A percentile compares a stretch with the other conserved stretches of the same genome.
Conservation (phyloP, 2,797 vertebrate genomes). For the Mus minutoides region DNA sequence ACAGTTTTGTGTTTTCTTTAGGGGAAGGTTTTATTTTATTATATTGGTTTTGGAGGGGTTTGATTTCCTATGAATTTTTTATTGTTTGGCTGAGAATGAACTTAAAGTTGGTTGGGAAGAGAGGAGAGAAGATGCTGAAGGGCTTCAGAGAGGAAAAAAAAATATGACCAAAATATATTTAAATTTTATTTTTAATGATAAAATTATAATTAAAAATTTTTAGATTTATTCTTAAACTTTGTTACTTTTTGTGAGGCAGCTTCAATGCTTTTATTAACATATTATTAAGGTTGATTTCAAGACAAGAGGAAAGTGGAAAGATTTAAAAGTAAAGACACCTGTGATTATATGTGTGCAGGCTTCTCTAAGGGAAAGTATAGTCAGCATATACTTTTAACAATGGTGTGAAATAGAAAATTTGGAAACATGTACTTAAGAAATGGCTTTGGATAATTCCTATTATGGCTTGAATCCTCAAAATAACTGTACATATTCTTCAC, state of each 20-base stretch:
- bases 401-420: conserved; percentile 23
- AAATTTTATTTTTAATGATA: neutral
- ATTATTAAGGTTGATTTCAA: neutral
- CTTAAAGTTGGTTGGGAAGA: neutral
- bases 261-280: neutral
- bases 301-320: neutral
- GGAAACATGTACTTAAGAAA: neutral
- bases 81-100: neutral
- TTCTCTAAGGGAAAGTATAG: neutral
- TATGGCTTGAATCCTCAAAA: neutral
- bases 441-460: neutral
- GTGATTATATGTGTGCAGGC: neutral
- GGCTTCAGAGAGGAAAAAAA: neutral
- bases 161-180: neutral
- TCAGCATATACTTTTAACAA: neutral
- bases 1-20: neutral
- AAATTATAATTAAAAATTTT: neutral
- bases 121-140: neutral
- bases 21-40: neutral
- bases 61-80: neutral
- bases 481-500: neutral
- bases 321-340: no score
- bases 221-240: neutral
- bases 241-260: neutral
- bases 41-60: neutral